Percentiles rank a stretch among this genome's conserved stretches.
phyloP scores from a whole-genome alignment of 2,888 invertebrate genomes.

The Abrostola triplasia region DNA sequence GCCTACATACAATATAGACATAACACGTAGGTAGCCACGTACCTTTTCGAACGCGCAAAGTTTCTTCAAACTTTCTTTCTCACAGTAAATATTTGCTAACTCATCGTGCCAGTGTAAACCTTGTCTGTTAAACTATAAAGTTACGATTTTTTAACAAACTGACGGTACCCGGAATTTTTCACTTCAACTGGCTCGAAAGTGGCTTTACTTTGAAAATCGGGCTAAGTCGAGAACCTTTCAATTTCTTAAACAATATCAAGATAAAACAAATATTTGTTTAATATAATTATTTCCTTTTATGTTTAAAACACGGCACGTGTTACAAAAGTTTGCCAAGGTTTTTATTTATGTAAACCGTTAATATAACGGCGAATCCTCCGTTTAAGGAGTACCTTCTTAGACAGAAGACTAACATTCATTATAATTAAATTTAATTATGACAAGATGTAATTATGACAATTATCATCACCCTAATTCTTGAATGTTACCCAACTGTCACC shows the following conservation, averaged over 20 bases:
- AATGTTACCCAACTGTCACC: constrained; percentile 29
- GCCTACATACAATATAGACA: no score
- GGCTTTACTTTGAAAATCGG: constrained; percentile 14
- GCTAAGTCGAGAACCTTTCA: constrained; percentile 6
- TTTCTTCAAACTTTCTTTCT: neutral
- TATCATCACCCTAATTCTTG: constrained; percentile 16
- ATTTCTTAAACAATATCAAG: neutral
- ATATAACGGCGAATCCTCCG: no score
- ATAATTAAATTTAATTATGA: neutral
- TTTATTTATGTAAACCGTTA: no score
- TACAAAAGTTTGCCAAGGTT: no score
- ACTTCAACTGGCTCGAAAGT: constrained; percentile 26
- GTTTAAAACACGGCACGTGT: neutral
- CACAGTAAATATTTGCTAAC: constrained; percentile 22
- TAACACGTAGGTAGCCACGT: no score
- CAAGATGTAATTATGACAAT: neutral
- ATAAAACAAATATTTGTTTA: neutral
- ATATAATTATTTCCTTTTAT: neutral
- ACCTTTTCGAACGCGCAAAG: neutral
- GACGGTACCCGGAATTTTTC: constrained; percentile 24
- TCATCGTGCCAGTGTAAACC: constrained; percentile 20
- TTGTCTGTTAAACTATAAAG: constrained; percentile 25
- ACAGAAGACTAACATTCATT: neutral
- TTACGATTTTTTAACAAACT: constrained; percentile 42
- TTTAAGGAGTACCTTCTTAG: no score